Evolutionary conservation across 2,888 invertebrate species (phyloP), one percentile per base, ranked within the genome.

Genomic region (Eilema caniola): DNA sequence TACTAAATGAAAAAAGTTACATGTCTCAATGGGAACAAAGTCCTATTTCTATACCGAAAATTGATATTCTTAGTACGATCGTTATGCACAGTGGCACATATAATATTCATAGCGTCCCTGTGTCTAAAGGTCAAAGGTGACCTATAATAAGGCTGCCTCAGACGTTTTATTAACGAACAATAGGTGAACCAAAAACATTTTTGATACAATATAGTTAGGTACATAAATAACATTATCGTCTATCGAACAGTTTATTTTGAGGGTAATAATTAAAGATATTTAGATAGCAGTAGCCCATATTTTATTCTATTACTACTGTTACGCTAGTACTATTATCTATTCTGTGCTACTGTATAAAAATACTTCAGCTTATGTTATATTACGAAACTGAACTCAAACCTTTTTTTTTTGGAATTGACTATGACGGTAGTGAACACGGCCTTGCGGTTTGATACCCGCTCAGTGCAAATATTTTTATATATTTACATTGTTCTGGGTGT

Each of bases 91-190:
- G 59, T n/a, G 61, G 61, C 8, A 28, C 25, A 33, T 62, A 24
- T 33, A 67, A 67, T 62, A 62, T 67, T 67, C 53, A 67, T 67
- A 62, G 31, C 31, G 53, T 62, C 60, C 59, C 59, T 24, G 31
- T 23, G 12, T 33, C 0, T n/a, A 61, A 67, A 67, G 62, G 31
- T 62, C 53, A 62, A 61, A 62, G 62, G 67, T 56, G 12, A 62
- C 33, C 28, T 62, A 59, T 66, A 47, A 25, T 66, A 57, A 57
- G 20, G 20, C 37, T 59, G 59, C 31, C 20, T 10, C 57, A 59
- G 57, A 37, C 20, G 11, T 16, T 59, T 59, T 25, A 59, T 59
- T 59, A 59, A 59, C 2, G 14, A 20, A 25, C 28, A n/a, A 8
- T 53, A 53, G 10, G 53, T 53, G 53, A n/a, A 53, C 53, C n/a